These are phyloP conservation scores for Tholera decimalis DNA, from an alignment of 2,888 invertebrate species.

Conservation along the genomic window DNA sequence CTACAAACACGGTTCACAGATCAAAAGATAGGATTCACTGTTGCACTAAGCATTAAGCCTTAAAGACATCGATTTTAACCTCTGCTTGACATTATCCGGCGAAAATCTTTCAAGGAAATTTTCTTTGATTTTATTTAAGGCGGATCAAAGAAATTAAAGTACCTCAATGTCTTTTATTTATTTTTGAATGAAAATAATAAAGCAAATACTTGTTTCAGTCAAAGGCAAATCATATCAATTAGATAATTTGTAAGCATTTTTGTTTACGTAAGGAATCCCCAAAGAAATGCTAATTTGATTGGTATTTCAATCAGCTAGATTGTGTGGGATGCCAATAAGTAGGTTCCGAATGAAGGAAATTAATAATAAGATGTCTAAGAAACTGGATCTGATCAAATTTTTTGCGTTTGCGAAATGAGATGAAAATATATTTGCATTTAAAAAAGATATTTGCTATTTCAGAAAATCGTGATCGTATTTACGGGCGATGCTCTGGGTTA, in stretches of 20 bases:
- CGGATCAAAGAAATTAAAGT: background rate
- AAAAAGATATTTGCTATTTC: too few species aligned
- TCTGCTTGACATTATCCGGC: background rate
- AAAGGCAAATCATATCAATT: background rate
- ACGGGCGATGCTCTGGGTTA: too few species aligned
- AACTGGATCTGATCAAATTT: background rate
- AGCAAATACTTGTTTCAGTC: background rate
- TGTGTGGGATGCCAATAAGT: background rate
- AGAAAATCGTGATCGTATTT: too few species aligned
- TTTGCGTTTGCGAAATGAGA: background rate
- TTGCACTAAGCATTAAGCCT: background rate
- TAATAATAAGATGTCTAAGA: background rate
- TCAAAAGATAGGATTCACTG: background rate
- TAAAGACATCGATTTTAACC: background rate
- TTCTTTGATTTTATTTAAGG: background rate
- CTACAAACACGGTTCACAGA: background rate
- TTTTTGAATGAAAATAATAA: background rate
- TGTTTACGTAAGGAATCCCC: background rate
- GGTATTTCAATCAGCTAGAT: background rate
- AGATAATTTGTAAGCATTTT: background rate
- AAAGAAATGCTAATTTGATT: conserved; percentile 5
- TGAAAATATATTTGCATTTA: background rate
- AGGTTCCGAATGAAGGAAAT: background rate
- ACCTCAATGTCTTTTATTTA: background rate
- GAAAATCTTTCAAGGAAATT: background rate